Evolutionary conservation across 2,888 invertebrate species (phyloP), one percentile per base, ranked within the genome.

Genomic region (Sisyra nigra): DNA sequence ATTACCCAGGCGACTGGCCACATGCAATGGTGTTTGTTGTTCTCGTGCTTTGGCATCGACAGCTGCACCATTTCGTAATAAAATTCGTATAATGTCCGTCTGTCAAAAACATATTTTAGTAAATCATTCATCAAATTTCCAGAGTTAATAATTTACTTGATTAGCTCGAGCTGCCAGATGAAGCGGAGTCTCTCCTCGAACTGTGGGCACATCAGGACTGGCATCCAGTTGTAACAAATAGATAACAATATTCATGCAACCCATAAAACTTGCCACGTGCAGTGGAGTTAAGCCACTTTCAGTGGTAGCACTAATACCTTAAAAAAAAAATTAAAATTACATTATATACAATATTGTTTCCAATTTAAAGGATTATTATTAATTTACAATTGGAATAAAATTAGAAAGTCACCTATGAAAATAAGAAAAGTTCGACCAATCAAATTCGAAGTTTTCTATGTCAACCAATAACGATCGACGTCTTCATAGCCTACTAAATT

Each of bases 201-300:
- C 88, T 1, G 97, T 98, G 46, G 89, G 84, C 44, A 88, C 83
- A 67, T 97, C 94, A 1, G 92, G 87, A 56, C 81, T 83, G 14
- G 94, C 94, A 48, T 92, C 91, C 54, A 93, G 83, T 65, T 91
- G 88, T 48, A 97, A 73, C 58, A 98, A 70, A 65, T 87, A 93
- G 55, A 97, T 84, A 49, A 96, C 96, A 57, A 98, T 96, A 68
- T 96, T 94, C 89, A 96, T 92, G 64, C 94, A 94, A 46, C 97
- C 97, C 96, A 98, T 97, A 70, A 98, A 97, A 53, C 93, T 84
- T 6, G 96, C 94, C 47, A 97, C 97, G 67, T 98, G 97, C 18
- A 98, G 72, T 0, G 96, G 94, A 2, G 96, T 96, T 51, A 98
- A 68, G 0, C 97, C 97, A 18, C 78, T 78, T 51, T 80, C 80